Conservation (phyloP, 1,140 invertebrate genomes). For the Lanistes nyassanus region DNA sequence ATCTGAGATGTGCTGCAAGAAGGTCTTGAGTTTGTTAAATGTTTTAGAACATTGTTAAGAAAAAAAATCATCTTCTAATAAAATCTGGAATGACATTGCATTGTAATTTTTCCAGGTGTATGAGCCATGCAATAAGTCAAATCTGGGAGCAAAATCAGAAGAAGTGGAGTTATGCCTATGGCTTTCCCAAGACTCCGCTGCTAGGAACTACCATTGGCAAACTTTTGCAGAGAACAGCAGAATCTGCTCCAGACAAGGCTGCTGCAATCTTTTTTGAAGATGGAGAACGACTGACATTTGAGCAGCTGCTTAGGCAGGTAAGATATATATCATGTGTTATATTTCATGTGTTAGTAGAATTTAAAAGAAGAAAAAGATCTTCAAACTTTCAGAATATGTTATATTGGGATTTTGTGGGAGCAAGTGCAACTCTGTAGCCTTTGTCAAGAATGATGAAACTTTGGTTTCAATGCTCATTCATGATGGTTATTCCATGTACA, state of each 20-base stretch:
- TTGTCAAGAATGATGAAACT: too few species aligned
- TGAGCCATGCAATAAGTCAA: neutral
- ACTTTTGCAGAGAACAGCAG: slow-evolving; percentile 47
- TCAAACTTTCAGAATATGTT: too few species aligned
- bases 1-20: too few species aligned
- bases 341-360: neutral
- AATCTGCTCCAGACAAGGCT: slow-evolving; percentile 53
- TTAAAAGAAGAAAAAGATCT: too few species aligned
- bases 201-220: slow-evolving; percentile 57
- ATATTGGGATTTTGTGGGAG: too few species aligned
- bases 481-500: too few species aligned
- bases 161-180: slow-evolving; percentile 58
- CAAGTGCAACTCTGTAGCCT: too few species aligned
- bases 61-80: too few species aligned
- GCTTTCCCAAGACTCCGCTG: slow-evolving; percentile 39
- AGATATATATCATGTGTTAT: neutral
- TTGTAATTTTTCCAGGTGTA: neutral
- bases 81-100: too few species aligned
- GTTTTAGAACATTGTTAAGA: too few species aligned
- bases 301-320: slow-evolving; percentile 74
- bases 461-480: too few species aligned
- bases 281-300: slow-evolving; percentile 50
- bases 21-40: too few species aligned
- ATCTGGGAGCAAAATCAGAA: slow-evolving; percentile 4
- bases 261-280: slow-evolving; percentile 52